Evolutionary conservation across 2,888 invertebrate genomes (phyloP).

Genomic region (Harmothoe impar): DNA sequence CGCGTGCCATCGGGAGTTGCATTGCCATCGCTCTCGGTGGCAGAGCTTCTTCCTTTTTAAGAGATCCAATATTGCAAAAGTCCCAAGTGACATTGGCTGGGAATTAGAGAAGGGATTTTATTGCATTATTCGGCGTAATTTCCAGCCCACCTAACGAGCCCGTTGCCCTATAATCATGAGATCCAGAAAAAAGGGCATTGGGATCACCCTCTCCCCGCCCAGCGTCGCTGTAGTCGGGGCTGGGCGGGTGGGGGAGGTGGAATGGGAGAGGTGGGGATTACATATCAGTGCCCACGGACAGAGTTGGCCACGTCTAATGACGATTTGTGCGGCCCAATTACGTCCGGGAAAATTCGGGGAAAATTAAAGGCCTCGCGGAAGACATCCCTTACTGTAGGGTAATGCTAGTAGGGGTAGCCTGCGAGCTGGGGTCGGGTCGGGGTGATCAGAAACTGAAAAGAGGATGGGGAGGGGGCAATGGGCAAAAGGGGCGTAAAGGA

Average conservation of each 20-base stretch:
- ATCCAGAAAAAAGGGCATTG: background rate
- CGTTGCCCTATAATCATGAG: background rate
- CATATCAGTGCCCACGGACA: background rate
- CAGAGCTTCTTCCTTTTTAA: background rate
- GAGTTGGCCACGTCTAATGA: background rate
- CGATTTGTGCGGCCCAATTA: conserved; percentile 13
- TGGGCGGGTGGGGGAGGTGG: background rate
- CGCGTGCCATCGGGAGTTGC: background rate
- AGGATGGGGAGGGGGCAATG: too few relatives aligned
- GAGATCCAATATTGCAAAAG: conserved; percentile 20
- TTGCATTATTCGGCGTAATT: background rate
- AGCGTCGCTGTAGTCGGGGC: too few relatives aligned
- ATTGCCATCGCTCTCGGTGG: background rate
- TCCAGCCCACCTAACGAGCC: background rate
- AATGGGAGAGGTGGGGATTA: background rate
- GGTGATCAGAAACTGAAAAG: too few relatives aligned
- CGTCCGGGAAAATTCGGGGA: background rate
- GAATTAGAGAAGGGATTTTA: conserved; percentile 19
- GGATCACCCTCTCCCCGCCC: background rate
- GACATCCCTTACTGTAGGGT: background rate
- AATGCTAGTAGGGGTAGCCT: too few relatives aligned
- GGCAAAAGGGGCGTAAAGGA: too few relatives aligned
- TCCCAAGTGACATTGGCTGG: background rate
- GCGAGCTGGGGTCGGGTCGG: too few relatives aligned
- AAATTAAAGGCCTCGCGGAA: conserved; percentile 17